These are phyloP conservation scores for Euthynnus affinis DNA, from an alignment of 2,797 vertebrate genomes.

Conservation along the genomic window DNA sequence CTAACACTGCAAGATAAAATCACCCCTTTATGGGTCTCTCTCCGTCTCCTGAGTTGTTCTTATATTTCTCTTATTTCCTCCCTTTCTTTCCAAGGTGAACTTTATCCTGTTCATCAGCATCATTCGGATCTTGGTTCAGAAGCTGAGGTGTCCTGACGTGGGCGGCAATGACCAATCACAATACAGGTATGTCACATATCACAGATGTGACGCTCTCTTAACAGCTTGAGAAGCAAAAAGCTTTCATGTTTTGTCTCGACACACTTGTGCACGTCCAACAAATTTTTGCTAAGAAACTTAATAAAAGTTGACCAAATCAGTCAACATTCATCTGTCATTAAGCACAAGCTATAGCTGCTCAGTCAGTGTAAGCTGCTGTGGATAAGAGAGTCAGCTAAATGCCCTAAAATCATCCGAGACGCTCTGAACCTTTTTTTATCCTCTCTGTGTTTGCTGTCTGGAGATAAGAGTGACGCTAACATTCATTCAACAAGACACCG, in stretches of 20 bases:
- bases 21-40: background rate
- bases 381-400: slow-evolving; percentile 24
- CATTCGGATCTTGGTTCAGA: slow-evolving; percentile 92
- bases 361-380: background rate
- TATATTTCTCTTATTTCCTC: background rate
- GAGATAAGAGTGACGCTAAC: slow-evolving; percentile 22
- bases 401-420: background rate
- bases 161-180: slow-evolving; percentile 93
- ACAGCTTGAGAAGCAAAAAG: background rate
- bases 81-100: slow-evolving; percentile 88
- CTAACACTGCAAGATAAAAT: background rate
- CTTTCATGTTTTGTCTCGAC: background rate
- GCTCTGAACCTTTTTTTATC: slow-evolving; percentile 3
- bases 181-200: no score
- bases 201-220: background rate
- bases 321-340: slow-evolving; percentile 3
- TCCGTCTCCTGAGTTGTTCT: background rate
- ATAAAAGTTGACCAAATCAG: slow-evolving; percentile 4
- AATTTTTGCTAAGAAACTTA: background rate
- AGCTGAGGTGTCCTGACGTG: slow-evolving; percentile 91
- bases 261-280: background rate
- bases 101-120: slow-evolving; percentile 94
- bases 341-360: slow-evolving; percentile 10
- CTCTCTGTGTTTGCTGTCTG: slow-evolving; percentile 35
- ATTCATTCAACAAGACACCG: slow-evolving; percentile 20